These are phyloP conservation scores for Hepsetus odoe DNA, from an alignment of 2,113 vertebrate genomes.

Conservation along the genomic window DNA sequence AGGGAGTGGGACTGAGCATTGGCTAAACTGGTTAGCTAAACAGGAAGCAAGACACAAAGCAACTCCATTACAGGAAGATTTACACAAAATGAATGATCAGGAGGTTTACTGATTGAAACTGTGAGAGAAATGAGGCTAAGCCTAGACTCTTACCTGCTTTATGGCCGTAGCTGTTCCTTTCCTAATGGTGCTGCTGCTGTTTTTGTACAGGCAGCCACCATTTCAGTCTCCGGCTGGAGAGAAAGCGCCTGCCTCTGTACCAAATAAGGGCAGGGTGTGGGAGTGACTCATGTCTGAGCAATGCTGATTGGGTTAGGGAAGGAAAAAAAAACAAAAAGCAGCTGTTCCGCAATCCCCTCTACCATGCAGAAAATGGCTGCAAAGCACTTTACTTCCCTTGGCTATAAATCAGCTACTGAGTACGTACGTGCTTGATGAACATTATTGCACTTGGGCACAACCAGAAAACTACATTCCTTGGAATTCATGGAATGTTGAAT, in stretches of 20 bases:
- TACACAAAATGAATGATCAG: neutral
- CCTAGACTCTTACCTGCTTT: constrained; percentile 56
- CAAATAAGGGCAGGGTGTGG: constrained; percentile 49
- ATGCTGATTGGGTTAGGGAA: constrained; percentile 52
- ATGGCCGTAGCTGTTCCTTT: constrained; percentile 44
- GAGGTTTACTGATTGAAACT: neutral
- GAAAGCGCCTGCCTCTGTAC: constrained; percentile 45
- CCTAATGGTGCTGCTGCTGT: constrained; percentile 49
- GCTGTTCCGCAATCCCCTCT: constrained; percentile 42
- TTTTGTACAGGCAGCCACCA: constrained; percentile 48
- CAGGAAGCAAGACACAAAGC: neutral
- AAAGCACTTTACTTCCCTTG: constrained; percentile 9
- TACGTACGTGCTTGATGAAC: neutral
- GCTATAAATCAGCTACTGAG: neutral
- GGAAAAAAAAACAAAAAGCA: constrained; percentile 35
- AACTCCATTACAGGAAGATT: neutral
- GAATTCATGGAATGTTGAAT: neutral
- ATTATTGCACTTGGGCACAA: neutral
- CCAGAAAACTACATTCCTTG: neutral
- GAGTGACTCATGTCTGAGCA: constrained; percentile 52
- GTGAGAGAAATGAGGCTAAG: constrained; percentile 13
- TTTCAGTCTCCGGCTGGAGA: constrained; percentile 40
- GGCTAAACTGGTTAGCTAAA: constrained; percentile 49
- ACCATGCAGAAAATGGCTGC: constrained; percentile 54
- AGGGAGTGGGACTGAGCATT: neutral